Percentiles rank a stretch among this genome's conserved stretches.
Evolutionary conservation across 2,113 vertebrate species (phyloP).

Genomic region (Seriola dumerili): DNA sequence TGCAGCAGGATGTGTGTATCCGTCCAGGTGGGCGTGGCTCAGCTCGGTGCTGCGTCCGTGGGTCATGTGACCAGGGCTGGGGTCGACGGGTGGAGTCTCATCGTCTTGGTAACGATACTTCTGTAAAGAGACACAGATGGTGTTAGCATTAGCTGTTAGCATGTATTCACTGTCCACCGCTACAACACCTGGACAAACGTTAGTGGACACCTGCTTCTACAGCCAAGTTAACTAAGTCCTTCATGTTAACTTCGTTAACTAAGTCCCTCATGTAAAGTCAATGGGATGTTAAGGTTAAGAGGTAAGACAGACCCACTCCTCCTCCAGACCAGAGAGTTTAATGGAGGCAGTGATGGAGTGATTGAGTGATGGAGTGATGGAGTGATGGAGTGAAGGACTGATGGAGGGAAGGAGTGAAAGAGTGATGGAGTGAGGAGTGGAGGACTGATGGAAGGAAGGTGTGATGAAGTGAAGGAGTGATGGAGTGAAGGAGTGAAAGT

Average conservation of each 20-base stretch:
- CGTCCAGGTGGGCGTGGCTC: slow-evolving; percentile 84
- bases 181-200: too few relatives aligned
- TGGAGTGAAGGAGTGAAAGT: too few relatives aligned
- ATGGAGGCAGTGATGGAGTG: neutral
- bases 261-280: too few relatives aligned
- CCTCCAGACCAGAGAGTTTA: neutral
- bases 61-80: slow-evolving; percentile 83
- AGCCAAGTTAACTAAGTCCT: too few relatives aligned
- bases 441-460: too few relatives aligned
- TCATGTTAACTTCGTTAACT: too few relatives aligned
- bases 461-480: too few relatives aligned
- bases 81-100: slow-evolving; percentile 82
- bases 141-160: slow-evolving; percentile 23
- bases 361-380: neutral
- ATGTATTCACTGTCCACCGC: neutral
- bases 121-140: slow-evolving; percentile 65
- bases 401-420: neutral
- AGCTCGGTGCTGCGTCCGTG: slow-evolving; percentile 76
- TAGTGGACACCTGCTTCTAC: too few relatives aligned
- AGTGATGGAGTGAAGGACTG: neutral
- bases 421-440: neutral
- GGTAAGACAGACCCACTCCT: neutral
- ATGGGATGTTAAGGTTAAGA: too few relatives aligned
- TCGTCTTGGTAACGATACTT: slow-evolving; percentile 88
- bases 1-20: slow-evolving; percentile 85